Evolutionary conservation across 2,797 vertebrate genomes (phyloP).

Genomic region (Microchirus variegatus): DNA sequence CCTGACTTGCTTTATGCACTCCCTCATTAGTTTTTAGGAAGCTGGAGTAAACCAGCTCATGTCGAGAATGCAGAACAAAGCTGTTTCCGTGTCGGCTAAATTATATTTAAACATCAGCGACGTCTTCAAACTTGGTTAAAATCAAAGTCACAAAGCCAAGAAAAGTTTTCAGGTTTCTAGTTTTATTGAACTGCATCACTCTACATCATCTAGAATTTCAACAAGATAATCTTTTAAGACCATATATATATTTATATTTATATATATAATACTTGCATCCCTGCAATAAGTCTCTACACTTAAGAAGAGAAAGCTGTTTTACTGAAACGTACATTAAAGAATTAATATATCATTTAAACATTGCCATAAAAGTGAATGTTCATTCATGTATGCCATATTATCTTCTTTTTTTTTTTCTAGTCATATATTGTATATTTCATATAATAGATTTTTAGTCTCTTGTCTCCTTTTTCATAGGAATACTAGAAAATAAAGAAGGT

Average conservation of each 20-base stretch:
- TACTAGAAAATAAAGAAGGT: conserved; percentile 84
- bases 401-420: conserved; percentile 70
- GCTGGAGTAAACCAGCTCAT: too few relatives aligned
- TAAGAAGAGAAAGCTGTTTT: conserved; percentile 81
- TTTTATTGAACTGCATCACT: conserved; percentile 86
- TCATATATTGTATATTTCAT: conserved; percentile 69
- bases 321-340: conserved; percentile 86
- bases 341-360: conserved; percentile 84
- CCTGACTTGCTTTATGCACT: too few relatives aligned
- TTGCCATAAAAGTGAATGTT: conserved; percentile 83
- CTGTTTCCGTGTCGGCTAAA: too few relatives aligned
- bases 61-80: too few relatives aligned
- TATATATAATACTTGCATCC: conserved; percentile 85
- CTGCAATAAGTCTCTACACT: conserved; percentile 84
- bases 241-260: conserved; percentile 24
- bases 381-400: conserved; percentile 74
- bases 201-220: conserved; percentile 88
- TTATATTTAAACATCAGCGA: too few relatives aligned
- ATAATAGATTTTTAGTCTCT: conserved; percentile 71
- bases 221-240: conserved; percentile 84
- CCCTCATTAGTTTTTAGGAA: too few relatives aligned
- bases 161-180: conserved; percentile 54
- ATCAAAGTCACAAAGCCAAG: conserved; percentile 20
- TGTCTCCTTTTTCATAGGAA: conserved; percentile 74
- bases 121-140: not conserved